Evolutionary conservation across 2,888 invertebrate species (phyloP), one percentile per base, ranked within the genome.

Genomic region (Cerceris ruficornis): DNA sequence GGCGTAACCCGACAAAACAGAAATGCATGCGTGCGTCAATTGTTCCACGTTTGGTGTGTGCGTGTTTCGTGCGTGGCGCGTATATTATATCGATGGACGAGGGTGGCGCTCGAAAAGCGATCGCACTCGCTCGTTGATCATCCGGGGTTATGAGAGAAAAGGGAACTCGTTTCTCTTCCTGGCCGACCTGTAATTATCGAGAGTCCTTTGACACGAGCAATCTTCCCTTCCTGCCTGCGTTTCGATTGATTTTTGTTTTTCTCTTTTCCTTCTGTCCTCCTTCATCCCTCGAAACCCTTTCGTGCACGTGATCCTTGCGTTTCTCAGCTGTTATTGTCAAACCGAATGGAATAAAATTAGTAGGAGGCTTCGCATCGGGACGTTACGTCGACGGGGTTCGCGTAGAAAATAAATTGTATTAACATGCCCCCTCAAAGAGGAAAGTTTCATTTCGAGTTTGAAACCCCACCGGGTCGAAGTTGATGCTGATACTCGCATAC

Each of bases 21-120:
- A 88, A 89, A 88, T 87, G 87, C 89, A 87, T 88, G 86, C 86
- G 83, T 85, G 85, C 86, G 75, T 84, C 85, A 83, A 89, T 89
- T 90, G 87, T 90, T 89, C 87, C 87, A 65, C 49, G 76, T 58
- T 28, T 15, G 6, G 55, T 50, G 41, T 41, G 43, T 42, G 68
- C 52, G 43, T 49, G 61, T 39, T 60, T 57, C 60, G 57, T 15
- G 57, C 55, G 69, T 54, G 42, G 55, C 62, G 70, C 46, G 67
- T 58, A 79, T 79, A 70, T 73, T 73, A 76, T 73, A 80, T 74
- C 75, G 80, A 69, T 50, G 75, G 65, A 15, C 72, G 72, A 67
- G 76, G 57, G 75, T 70, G 76, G 59, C 61, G 67, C 70, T 72
- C 69, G 72, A 69, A 68, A 75, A 80, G 69, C 69, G 81, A 81